These are phyloP conservation scores for Drosophila acutilabella DNA, from an alignment of 2,888 invertebrate genomes.

Conservation along the genomic window DNA sequence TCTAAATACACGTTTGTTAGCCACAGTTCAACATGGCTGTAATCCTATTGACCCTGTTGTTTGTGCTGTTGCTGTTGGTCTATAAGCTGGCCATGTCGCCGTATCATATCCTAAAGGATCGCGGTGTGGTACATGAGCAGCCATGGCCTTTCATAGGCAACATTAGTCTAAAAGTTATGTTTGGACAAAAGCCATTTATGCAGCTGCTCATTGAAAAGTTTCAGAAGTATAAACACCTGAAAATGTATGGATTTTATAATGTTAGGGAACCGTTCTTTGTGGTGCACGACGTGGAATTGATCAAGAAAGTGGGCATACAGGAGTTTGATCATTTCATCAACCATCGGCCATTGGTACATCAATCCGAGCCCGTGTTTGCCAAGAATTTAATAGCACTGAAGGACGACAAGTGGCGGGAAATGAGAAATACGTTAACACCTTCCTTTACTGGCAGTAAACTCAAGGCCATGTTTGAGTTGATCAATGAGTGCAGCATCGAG, in stretches of 20 bases:
- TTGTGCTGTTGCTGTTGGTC: constrained; percentile 38
- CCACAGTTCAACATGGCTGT: constrained; percentile 46
- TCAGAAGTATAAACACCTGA: constrained; percentile 54
- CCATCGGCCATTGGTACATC: constrained; percentile 73
- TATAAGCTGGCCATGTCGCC: constrained; percentile 52
- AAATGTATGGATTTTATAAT: constrained; percentile 85
- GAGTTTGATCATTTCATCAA: constrained; percentile 87
- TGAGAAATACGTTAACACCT: constrained; percentile 85
- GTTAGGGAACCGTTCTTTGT: constrained; percentile 84
- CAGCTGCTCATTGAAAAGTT: constrained; percentile 39
- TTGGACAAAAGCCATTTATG: constrained; percentile 45
- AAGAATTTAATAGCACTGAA: constrained; percentile 85
- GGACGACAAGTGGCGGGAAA: constrained; percentile 84
- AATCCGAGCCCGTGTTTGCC: constrained; percentile 86
- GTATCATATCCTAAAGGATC: constrained; percentile 42
- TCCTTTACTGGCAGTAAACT: constrained; percentile 85
- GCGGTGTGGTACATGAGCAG: constrained; percentile 44
- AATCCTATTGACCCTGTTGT: constrained; percentile 21
- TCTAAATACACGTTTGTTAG: neutral
- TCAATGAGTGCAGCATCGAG: constrained; percentile 74
- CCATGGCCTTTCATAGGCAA: constrained; percentile 62
- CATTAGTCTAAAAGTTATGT: constrained; percentile 32
- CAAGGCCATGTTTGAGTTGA: constrained; percentile 84
- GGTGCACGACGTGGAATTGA: constrained; percentile 86
- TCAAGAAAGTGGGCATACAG: constrained; percentile 86